Evolutionary conservation across 2,113 vertebrate genomes (phyloP), one percentile per base, ranked within the genome.

Genomic region (Sander lucioperca): DNA sequence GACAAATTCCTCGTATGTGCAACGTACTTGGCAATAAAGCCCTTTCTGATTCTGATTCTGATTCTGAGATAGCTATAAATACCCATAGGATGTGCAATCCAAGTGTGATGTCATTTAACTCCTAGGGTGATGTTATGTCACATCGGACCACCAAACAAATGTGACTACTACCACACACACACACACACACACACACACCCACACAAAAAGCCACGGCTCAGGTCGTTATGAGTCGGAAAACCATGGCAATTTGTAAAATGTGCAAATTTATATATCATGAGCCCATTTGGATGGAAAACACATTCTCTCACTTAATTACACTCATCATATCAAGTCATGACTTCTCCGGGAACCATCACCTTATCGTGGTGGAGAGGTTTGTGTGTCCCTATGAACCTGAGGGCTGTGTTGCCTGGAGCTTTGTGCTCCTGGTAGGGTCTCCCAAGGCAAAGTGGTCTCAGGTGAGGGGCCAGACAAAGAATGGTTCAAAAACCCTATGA

Each of bases 41-140:
- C n/a, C n/a, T n/a, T n/a, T n/a, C n/a, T n/a, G n/a, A n/a, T n/a
- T n/a, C n/a, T n/a, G n/a, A n/a, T n/a, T n/a, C n/a, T n/a, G n/a
- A n/a, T n/a, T n/a, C n/a, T n/a, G n/a, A n/a, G n/a, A n/a, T 54
- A 39, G 74, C 63, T 89, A 82, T 77, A 77, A 83, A 84, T 87
- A 86, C 57, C 56, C n/a, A 56, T 47, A 63, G 18, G 25, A 76
- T 70, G 72, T 73, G 30, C 51, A 74, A 10, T 53, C 19, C 27
- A 76, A 15, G 68, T n/a, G 54, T 88, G 72, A 89, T 61, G 62
- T 81, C 69, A 86, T 88, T 18, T 8, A 62, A 59, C 48, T 69
- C 51, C 61, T 21, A 10, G 27, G 67, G 47, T 56, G 18, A 48
- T 57, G n/a, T 83, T 82, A 74, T 64, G 59, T 88, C 74, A 80